phyloP scores from a whole-genome alignment of 2,888 invertebrate species.

The Scrobipalpa costella region DNA sequence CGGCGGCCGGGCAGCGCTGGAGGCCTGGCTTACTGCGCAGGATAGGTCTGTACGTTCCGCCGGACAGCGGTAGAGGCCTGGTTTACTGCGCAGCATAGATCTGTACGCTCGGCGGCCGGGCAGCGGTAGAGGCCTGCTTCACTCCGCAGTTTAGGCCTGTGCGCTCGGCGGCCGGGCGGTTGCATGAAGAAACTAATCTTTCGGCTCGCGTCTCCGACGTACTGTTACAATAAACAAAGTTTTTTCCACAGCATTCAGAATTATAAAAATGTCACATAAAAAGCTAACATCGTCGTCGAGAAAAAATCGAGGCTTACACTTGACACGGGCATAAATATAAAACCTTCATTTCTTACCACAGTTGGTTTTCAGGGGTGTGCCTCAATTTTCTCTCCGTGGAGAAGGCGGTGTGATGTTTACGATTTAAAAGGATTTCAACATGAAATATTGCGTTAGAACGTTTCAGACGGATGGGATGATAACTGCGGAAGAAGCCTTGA shows the following conservation, averaged over 20 bases:
- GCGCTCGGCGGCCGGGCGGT: too few relatives aligned
- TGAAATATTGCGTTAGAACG: conserved; percentile 68
- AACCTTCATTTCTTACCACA: conserved; percentile 67
- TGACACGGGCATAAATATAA: conserved; percentile 65
- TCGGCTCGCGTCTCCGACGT: background rate
- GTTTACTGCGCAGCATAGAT: too few relatives aligned
- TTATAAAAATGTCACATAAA: background rate
- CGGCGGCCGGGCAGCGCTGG: too few relatives aligned
- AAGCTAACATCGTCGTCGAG: conserved; percentile 1
- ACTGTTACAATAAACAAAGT: background rate
- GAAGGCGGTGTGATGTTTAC: conserved; percentile 66
- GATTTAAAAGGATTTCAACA: conserved; percentile 75
- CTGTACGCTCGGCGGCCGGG: too few relatives aligned
- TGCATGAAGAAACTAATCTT: background rate
- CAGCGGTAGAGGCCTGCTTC: too few relatives aligned
- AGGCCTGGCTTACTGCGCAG: too few relatives aligned
- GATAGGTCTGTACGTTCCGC: too few relatives aligned
- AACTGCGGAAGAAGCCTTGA: conserved; percentile 39
- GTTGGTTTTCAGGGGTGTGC: conserved; percentile 45
- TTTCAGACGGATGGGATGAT: conserved; percentile 51
- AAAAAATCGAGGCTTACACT: conserved; percentile 47
- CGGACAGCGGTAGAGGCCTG: too few relatives aligned
- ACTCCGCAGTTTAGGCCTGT: too few relatives aligned
- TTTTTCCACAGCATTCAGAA: background rate
- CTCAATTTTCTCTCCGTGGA: conserved; percentile 49